Conservation (phyloP, 2,113 vertebrate genomes). For the Bambusicola thoracicus region DNA sequence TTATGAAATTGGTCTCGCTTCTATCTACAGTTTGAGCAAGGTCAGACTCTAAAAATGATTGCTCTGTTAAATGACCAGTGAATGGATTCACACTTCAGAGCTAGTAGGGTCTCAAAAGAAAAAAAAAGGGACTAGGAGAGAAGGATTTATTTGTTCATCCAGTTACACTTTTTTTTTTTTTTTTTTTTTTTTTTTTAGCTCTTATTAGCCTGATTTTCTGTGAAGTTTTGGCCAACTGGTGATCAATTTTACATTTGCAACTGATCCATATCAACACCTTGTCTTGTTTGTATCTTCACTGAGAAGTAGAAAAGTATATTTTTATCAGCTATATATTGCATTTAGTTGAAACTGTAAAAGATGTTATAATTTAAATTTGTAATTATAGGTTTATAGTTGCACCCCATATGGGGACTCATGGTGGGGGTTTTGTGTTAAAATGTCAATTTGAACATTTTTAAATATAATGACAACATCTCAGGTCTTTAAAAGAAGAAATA, state of each 20-base stretch:
- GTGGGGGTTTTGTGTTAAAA: background rate
- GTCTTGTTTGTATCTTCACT: background rate
- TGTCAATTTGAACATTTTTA: background rate
- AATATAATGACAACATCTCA: background rate
- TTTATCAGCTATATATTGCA: background rate
- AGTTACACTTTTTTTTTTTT: background rate
- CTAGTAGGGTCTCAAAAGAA: background rate
- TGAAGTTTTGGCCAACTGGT: background rate
- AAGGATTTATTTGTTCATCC: constrained; percentile 1
- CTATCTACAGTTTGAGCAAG: background rate
- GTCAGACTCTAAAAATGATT: background rate
- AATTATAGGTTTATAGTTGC: background rate
- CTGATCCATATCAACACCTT: background rate
- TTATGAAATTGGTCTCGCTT: background rate
- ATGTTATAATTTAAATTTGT: background rate
- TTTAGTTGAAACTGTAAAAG: background rate
- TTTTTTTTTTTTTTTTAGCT: background rate
- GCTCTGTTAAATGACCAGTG: background rate
- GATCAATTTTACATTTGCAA: background rate
- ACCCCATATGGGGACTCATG: background rate
- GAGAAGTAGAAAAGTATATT: background rate
- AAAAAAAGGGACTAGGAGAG: background rate
- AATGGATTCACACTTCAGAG: background rate
- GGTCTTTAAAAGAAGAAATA: background rate
- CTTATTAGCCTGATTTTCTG: background rate